Evolutionary conservation across 2,888 invertebrate genomes (phyloP), one percentile per base, ranked within the genome.

Genomic region (Cecidostiba fungosa): DNA sequence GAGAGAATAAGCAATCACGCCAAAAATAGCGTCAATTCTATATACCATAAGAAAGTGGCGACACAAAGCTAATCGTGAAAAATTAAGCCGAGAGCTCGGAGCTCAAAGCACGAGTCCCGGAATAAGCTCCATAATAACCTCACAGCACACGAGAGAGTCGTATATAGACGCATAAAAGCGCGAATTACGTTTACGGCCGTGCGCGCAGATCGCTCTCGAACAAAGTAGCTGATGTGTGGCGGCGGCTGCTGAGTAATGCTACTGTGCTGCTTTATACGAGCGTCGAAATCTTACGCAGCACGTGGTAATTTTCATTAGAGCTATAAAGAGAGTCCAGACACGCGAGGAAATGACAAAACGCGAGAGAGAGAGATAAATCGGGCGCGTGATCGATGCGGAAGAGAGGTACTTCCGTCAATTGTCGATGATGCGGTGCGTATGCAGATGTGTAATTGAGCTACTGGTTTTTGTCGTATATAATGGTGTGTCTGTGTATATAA

Each of bases 161-260:
- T 50, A 50, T 50, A 50, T 50, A 50, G 19, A 23, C 16, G 23
- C 47, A 47, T 47, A 74, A 47, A 74, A 43, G 74, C 74, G 74
- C 29, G 74, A 74, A 74, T 74, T 74, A 74, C 74, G 74, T 50
- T 74, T 74, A 74, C 74, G 74, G 50, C 74, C 36, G 50, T 50
- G 4, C 66, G 72, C 72, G 72, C 72, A 39, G 36, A 72, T 72
- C 39, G 72, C 72, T 72, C 70, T 70, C 39, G 72, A 36, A 72
- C 72, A 72, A 72, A 72, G 72, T 72, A 72, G 70, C 70, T 4
- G 62, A 62, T 32, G 32, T 32, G 54, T 16, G 23, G 54, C 12
- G 23, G 26, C 16, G 23, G 23, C 39, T 12, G 32, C 39, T 72
- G 39, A 72, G 72, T 72, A 72, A 72, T 39, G 72, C 43, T 10